phyloP scores from a whole-genome alignment of 1,140 invertebrate species.

The Calycopis cecrops region DNA sequence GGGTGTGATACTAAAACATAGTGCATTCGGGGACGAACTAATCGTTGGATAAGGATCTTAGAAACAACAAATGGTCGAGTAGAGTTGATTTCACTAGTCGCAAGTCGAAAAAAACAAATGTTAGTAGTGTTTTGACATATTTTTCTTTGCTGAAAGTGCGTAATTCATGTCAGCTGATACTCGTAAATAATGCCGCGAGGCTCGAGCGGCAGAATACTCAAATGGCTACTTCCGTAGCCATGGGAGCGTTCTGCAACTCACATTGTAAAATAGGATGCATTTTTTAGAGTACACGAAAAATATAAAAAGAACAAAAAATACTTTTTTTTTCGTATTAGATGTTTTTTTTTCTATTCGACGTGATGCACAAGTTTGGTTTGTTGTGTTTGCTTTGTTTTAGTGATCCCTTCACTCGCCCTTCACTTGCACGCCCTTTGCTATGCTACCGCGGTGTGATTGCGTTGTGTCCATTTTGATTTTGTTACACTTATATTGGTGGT shows the following conservation, averaged over 20 bases:
- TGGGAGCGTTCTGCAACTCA: slow-evolving; percentile 59
- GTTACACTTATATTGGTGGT: neutral
- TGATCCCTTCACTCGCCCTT: slow-evolving; percentile 47
- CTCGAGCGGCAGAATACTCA: slow-evolving; percentile 56
- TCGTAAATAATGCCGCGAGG: slow-evolving; percentile 36
- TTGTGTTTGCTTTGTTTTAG: slow-evolving; percentile 67
- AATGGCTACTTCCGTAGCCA: slow-evolving; percentile 42
- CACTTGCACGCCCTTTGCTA: slow-evolving; percentile 36
- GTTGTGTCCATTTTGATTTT: neutral
- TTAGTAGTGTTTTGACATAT: slow-evolving; percentile 76
- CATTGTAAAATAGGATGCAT: slow-evolving; percentile 63
- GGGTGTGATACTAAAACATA: slow-evolving; percentile 64
- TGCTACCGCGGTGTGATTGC: slow-evolving; percentile 19
- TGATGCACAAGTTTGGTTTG: slow-evolving; percentile 68
- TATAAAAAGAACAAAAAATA: slow-evolving; percentile 44
- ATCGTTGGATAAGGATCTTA: too few species aligned
- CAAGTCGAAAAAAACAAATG: slow-evolving; percentile 73
- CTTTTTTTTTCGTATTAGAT: slow-evolving; percentile 45
- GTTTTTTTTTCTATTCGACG: slow-evolving; percentile 58
- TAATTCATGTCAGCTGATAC: slow-evolving; percentile 76
- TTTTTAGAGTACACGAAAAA: slow-evolving; percentile 60
- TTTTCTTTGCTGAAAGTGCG: slow-evolving; percentile 77
- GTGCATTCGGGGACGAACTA: slow-evolving; percentile 59
- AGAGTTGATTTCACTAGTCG: slow-evolving; percentile 76
- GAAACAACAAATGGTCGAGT: slow-evolving; percentile 71